A percentile compares a stretch with the other conserved stretches of the same genome.
Evolutionary conservation across 2,797 vertebrate species (phyloP).

Genomic region (Oryzias sinensis): DNA sequence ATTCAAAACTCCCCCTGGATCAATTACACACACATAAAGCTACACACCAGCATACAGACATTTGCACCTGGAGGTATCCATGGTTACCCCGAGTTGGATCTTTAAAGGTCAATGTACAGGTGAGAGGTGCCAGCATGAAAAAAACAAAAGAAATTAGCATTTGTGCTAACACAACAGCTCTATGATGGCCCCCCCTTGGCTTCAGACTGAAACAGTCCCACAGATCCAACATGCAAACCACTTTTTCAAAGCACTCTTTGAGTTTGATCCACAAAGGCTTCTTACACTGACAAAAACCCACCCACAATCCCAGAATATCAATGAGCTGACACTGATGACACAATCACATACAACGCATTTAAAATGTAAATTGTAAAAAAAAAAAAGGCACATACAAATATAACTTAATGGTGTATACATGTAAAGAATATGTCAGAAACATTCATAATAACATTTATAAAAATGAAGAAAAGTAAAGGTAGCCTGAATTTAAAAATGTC

Average conservation of each 20-base stretch:
- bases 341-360: slow-evolving; percentile 46
- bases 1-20: slow-evolving; percentile 26
- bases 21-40: slow-evolving; percentile 26
- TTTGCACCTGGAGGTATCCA: slow-evolving; percentile 61
- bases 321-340: slow-evolving; percentile 35
- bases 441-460: slow-evolving; percentile 37
- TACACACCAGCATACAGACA: slow-evolving; percentile 33
- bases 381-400: slow-evolving; percentile 29
- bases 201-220: slow-evolving; percentile 43
- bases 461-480: slow-evolving; percentile 7
- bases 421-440: slow-evolving; percentile 45
- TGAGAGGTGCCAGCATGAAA: slow-evolving; percentile 40
- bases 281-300: slow-evolving; percentile 48
- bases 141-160: slow-evolving; percentile 19
- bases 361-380: slow-evolving; percentile 20
- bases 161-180: slow-evolving; percentile 17
- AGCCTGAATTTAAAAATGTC: not conserved
- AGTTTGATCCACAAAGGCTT: slow-evolving; percentile 68
- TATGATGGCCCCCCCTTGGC: slow-evolving; percentile 23
- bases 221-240: slow-evolving; percentile 23
- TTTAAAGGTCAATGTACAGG: slow-evolving; percentile 48
- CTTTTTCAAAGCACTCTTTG: slow-evolving; percentile 54
- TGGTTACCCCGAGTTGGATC: slow-evolving; percentile 58
- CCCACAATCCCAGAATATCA: slow-evolving; percentile 53
- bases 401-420: slow-evolving; percentile 61